Evolutionary conservation across 2,888 invertebrate species (phyloP).

Genomic region (Argyresthia goedartella): DNA sequence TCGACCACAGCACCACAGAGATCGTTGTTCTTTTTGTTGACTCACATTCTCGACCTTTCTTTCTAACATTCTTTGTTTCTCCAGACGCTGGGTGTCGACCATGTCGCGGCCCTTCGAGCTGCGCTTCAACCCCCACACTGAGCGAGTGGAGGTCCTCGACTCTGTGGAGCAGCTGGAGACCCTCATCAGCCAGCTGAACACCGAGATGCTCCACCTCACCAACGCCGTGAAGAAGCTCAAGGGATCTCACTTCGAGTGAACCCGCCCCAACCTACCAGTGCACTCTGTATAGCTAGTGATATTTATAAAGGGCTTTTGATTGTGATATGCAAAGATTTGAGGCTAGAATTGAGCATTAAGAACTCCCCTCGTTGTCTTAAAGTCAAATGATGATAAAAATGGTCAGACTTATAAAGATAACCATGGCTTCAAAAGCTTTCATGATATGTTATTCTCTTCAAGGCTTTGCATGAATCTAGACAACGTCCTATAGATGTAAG

Average conservation of each 20-base stretch:
- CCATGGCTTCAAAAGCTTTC: too few species aligned
- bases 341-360: too few species aligned
- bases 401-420: too few species aligned
- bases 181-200: slow-evolving; percentile 86
- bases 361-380: too few species aligned
- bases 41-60: too few species aligned
- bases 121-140: slow-evolving; percentile 98
- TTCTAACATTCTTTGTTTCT: neutral
- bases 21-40: too few species aligned
- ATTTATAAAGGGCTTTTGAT: slow-evolving; percentile 34
- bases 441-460: too few species aligned
- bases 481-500: slow-evolving; percentile 6
- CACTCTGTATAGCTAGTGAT: slow-evolving; percentile 69
- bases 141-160: slow-evolving; percentile 95
- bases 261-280: slow-evolving; percentile 46
- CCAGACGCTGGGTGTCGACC: slow-evolving; percentile 89
- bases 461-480: too few species aligned
- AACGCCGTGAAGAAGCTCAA: slow-evolving; percentile 91
- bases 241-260: slow-evolving; percentile 72
- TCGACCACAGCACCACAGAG: too few species aligned
- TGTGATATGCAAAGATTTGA: too few species aligned
- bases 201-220: slow-evolving; percentile 88
- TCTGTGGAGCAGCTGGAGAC: slow-evolving; percentile 89
- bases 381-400: too few species aligned
- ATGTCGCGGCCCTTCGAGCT: slow-evolving; percentile 98